Conservation (phyloP, 2,797 vertebrate genomes). For the Rhincodon typus region DNA sequence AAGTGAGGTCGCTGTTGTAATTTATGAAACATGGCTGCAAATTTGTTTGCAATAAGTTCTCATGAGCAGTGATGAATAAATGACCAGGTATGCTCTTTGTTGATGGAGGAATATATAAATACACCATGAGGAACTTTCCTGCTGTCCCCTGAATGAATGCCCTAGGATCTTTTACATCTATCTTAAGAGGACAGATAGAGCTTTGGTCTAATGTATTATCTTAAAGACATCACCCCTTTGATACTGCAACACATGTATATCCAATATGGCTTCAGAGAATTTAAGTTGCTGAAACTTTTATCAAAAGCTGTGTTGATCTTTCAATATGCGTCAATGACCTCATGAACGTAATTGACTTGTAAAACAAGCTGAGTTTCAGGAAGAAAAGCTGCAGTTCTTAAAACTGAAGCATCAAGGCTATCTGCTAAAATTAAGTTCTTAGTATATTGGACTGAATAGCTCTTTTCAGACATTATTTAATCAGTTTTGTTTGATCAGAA, state of each 20-base stretch:
- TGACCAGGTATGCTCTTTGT: not conserved
- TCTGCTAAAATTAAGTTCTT: not conserved
- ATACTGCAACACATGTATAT: not conserved
- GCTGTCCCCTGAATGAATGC: too few relatives aligned
- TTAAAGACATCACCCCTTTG: not conserved
- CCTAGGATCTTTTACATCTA: not conserved
- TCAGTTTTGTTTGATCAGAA: not conserved
- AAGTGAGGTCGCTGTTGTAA: too few relatives aligned
- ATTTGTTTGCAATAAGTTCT: too few relatives aligned
- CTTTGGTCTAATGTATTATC: too few relatives aligned
- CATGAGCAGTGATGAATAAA: not conserved
- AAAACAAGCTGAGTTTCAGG: not conserved
- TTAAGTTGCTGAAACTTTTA: not conserved
- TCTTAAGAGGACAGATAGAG: not conserved
- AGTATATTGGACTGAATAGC: not conserved
- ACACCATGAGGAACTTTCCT: not conserved
- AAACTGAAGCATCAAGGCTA: not conserved
- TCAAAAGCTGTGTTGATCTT: not conserved
- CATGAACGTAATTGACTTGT: not conserved
- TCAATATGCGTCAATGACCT: not conserved
- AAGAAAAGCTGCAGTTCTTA: too few relatives aligned
- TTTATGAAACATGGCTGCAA: too few relatives aligned
- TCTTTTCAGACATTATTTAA: not conserved
- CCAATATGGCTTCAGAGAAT: not conserved
- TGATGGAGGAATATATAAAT: not conserved